phyloP scores from a whole-genome alignment of 2,113 vertebrate species.

The Pseudopodoces humilis region DNA sequence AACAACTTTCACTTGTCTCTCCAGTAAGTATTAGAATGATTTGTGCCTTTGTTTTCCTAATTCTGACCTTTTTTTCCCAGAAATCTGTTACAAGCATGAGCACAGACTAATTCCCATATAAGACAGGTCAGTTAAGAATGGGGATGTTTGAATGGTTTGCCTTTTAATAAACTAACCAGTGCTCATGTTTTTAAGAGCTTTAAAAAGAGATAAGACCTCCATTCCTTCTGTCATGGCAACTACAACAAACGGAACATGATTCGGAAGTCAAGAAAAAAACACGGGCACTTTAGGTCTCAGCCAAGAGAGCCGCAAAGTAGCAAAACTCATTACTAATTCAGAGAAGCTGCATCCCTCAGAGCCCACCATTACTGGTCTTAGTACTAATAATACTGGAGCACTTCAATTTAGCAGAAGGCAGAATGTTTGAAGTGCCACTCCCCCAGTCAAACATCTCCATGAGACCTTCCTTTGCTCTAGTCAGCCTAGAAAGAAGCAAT shows the following conservation, averaged over 20 bases:
- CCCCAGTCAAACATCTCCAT: neutral
- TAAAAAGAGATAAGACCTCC: neutral
- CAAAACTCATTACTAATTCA: slow-evolving; percentile 28
- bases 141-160: neutral
- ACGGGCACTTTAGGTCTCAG: slow-evolving; percentile 14
- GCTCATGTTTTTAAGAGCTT: neutral
- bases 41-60: neutral
- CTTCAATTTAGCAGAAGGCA: slow-evolving; percentile 14
- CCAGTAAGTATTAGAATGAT: neutral
- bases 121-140: neutral
- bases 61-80: neutral
- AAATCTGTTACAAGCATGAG: neutral
- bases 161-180: slow-evolving; percentile 29
- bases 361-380: slow-evolving; percentile 10
- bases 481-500: neutral
- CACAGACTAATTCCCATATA: neutral
- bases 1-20: neutral
- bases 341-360: neutral
- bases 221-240: neutral
- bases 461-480: neutral
- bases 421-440: neutral
- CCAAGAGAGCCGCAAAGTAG: neutral
- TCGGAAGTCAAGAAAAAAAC: neutral
- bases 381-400: neutral
- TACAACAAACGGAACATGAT: neutral